Conservation (phyloP, 2,888 invertebrate genomes). For the Lasioglossum malachurum region DNA sequence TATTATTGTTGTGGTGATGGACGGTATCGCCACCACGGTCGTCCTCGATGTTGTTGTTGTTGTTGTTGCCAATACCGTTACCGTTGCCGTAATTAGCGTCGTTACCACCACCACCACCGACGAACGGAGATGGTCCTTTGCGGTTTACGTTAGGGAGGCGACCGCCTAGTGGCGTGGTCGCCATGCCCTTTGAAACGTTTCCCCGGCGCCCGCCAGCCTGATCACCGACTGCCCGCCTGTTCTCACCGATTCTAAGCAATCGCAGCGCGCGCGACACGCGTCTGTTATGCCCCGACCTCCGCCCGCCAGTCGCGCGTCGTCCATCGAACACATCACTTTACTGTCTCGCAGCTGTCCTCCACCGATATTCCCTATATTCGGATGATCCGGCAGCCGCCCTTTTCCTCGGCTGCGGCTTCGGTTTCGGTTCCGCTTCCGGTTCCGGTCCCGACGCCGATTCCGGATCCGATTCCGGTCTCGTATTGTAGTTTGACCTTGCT, state of each 20-base stretch:
- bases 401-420: conserved; percentile 9
- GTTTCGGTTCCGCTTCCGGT: not conserved
- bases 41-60: conserved; percentile 46
- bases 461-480: not conserved
- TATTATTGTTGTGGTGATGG: conserved; percentile 37
- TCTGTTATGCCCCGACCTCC: conserved; percentile 82
- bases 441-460: not conserved
- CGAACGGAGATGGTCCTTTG: conserved; percentile 82
- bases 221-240: conserved; percentile 81
- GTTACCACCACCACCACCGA: conserved; percentile 74
- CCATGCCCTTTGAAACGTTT: conserved; percentile 84
- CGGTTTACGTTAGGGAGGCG: conserved; percentile 84
- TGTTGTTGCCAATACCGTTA: conserved; percentile 41
- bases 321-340: conserved; percentile 84
- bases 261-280: conserved; percentile 71
- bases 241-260: conserved; percentile 78
- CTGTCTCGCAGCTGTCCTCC: conserved; percentile 63
- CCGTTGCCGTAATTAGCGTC: conserved; percentile 55
- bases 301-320: conserved; percentile 83
- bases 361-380: conserved; percentile 59
- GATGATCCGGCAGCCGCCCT: conserved; percentile 11
- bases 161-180: conserved; percentile 85
- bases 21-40: conserved; percentile 59
- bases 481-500: not conserved
- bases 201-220: conserved; percentile 84